Evolutionary conservation across 2,797 vertebrate genomes (phyloP), one percentile per base, ranked within the genome.

Genomic region (Rhynchonycteris naso): DNA sequence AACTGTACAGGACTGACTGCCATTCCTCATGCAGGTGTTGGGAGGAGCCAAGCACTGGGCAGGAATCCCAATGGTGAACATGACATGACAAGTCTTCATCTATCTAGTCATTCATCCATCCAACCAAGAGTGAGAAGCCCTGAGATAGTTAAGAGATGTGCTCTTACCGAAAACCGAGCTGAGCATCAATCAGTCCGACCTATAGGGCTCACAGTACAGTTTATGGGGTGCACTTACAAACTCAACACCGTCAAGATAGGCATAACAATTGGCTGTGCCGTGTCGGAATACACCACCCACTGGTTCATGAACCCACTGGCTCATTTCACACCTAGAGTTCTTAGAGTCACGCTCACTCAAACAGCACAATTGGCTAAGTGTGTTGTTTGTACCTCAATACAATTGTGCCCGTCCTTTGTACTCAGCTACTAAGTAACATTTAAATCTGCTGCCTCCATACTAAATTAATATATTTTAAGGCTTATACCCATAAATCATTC

Each of bases 391-490:
- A 54, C 61, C 22, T 18, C n/a, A 2, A 10, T 7, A 1, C 2
- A 7, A 4, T 12, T 15, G 16, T 22, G 43, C 7, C 0, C 0
- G 4, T 61, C 43, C 47, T 38, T 38, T 30, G 15, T 11, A 10
- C 91, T 75, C 76, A 33, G 65, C 59, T 22, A 35, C 22, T 59
- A 33, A 16, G 4, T 33, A 33, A 18, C 69, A 11, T 11, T 84
- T 26, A n/a, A 13, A 69, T 78, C 59, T 22, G 47, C 92, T 93
- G 74, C 79, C 76, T 96, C 61, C 21, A 1, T 22, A 50, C 71
- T 65, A 88, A 88, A 91, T 91, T 91, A 84, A 95, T 91, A 90
- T 81, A 95, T 90, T 94, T 93, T 92, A 94, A 96, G 56, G 93
- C 81, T 90, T 88, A 69, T 19, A 80, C 84, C 91, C 90, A 72